Conservation (phyloP, 2,888 invertebrate species). For the Caradrina kadenii region DNA sequence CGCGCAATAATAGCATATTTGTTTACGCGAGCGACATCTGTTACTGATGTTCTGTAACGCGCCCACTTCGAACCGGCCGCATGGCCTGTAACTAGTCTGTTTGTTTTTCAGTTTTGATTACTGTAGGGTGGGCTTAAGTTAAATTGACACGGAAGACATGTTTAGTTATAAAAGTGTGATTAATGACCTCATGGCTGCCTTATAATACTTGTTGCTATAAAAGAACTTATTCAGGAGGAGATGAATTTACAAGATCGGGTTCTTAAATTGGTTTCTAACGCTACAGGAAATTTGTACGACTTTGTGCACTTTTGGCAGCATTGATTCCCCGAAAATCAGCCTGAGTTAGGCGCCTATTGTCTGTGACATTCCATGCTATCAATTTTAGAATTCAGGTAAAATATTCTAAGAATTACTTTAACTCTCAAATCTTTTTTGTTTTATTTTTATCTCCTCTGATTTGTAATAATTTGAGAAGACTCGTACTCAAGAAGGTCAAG, state of each 20-base stretch:
- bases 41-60: slow-evolving; percentile 57
- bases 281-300: slow-evolving; percentile 6
- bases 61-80: slow-evolving; percentile 37
- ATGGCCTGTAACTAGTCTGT: slow-evolving; percentile 27
- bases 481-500: slow-evolving; percentile 32
- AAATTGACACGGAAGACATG: not conserved
- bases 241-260: not conserved
- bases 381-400: slow-evolving; percentile 58
- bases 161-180: slow-evolving; percentile 17
- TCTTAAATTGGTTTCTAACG: not conserved
- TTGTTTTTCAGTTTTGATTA: slow-evolving; percentile 36
- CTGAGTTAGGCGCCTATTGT: slow-evolving; percentile 40
- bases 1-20: slow-evolving; percentile 64
- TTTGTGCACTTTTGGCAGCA: slow-evolving; percentile 15
- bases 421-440: slow-evolving; percentile 43
- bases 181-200: not conserved
- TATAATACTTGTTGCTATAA: not conserved
- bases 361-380: slow-evolving; percentile 42
- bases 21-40: slow-evolving; percentile 67
- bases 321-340: slow-evolving; percentile 46
- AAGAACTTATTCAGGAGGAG: not conserved
- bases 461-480: slow-evolving; percentile 36
- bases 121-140: slow-evolving; percentile 9
- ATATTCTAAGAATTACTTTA: slow-evolving; percentile 45
- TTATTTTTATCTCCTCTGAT: slow-evolving; percentile 42